Evolutionary conservation across 1,140 invertebrate species (phyloP).

Genomic region (Elymnias hypermnestra): DNA sequence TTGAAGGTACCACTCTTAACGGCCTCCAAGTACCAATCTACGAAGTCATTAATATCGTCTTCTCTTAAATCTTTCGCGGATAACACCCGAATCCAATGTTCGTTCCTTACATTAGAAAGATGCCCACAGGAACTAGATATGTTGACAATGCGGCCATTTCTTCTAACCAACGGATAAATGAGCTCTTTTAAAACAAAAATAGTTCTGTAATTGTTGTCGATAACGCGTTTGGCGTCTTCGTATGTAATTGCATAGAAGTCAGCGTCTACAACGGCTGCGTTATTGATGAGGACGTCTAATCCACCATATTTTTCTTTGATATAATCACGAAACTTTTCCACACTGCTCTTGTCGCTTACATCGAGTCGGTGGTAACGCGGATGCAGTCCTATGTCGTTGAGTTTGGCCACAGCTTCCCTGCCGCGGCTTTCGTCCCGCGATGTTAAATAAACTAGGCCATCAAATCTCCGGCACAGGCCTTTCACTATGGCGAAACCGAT

Average conservation of each 20-base stretch:
- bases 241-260: conserved; percentile 71
- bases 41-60: conserved; percentile 76
- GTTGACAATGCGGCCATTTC: conserved; percentile 83
- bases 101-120: conserved; percentile 75
- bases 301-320: conserved; percentile 81
- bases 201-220: conserved; percentile 81
- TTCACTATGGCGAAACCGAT: conserved; percentile 84
- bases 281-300: conserved; percentile 89
- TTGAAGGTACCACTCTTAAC: conserved; percentile 53
- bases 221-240: conserved; percentile 80
- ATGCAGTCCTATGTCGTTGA: conserved; percentile 70
- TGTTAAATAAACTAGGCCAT: conserved; percentile 80
- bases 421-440: conserved; percentile 77
- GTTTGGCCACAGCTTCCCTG: conserved; percentile 70
- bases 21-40: conserved; percentile 80
- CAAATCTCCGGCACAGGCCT: conserved; percentile 77
- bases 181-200: conserved; percentile 79
- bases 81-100: conserved; percentile 75
- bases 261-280: conserved; percentile 85
- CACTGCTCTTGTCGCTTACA: conserved; percentile 77
- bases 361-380: conserved; percentile 83
- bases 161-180: conserved; percentile 81
- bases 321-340: conserved; percentile 76
- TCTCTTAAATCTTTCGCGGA: conserved; percentile 73
- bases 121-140: conserved; percentile 83